Evolutionary conservation across 37 sponge, comb jelly and placozoan genomes (phyloP), one percentile per base, ranked within the genome.

Genomic region (Agelas oroides): DNA sequence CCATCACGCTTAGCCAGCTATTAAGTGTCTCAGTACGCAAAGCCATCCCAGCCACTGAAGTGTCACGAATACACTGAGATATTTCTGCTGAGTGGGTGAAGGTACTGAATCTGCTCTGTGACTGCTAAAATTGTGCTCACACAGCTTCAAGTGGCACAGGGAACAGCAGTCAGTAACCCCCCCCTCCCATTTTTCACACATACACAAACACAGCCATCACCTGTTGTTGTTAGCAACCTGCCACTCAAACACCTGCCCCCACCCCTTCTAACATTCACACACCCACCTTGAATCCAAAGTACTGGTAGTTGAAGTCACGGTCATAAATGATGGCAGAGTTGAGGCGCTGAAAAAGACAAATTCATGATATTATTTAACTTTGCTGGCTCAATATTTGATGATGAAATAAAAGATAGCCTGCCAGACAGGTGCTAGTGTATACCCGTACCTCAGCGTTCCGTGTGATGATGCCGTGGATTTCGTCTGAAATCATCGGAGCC

Each of bases 251-350:
- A n/a, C n/a, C n/a, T n/a, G n/a, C n/a, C n/a, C n/a, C n/a, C n/a
- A n/a, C n/a, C n/a, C n/a, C n/a, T n/a, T n/a, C n/a, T n/a, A n/a
- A n/a, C n/a, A n/a, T n/a, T n/a, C n/a, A 18, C 16, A 58, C 39
- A 58, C 77, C 21, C 21, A 92, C 93, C 89, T 99, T 99, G 80
- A 99, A 97, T 11, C 99, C 99, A 93, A 99, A 99, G 78, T 95
- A 99, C 39, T 85, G 71, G 75, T 97, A 99, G 63, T 75, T 73
- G 75, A 87, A 99, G 80, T 99, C 99, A 65, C 99, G 71, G 65
- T 99, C 94, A 60, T 94, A 98, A 5, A 98, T 92, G 64, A 98
- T 95, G 52, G 97, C 94, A 39, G 97, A 96, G 65, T 98, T 96
- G 34, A 98, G 92, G 15, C 60, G 33, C 94, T 97, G 75, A 37